Evolutionary conservation across 2,797 vertebrate genomes (phyloP).

Genomic region (Toxotes lorentzi): DNA sequence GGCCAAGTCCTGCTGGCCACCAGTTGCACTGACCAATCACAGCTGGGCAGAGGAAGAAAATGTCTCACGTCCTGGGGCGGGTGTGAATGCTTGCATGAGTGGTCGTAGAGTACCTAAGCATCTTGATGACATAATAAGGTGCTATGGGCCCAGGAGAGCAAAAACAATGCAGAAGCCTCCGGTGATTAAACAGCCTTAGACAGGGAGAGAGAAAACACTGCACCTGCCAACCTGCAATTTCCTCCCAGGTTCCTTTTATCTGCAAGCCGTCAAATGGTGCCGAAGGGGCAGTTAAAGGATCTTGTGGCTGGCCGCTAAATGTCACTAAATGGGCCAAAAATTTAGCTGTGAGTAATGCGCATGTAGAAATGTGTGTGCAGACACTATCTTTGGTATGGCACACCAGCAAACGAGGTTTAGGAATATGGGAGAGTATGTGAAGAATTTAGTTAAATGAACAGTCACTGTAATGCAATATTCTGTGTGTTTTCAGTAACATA

Average conservation of each 20-base stretch:
- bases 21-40: constrained; percentile 41
- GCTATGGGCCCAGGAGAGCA: constrained; percentile 17
- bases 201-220: constrained; percentile 64
- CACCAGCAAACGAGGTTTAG: not conserved
- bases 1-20: constrained; percentile 13
- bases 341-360: constrained; percentile 19
- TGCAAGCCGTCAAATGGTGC: constrained; percentile 78
- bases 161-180: constrained; percentile 42
- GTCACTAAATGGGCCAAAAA: constrained; percentile 43
- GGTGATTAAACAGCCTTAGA: constrained; percentile 46
- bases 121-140: constrained; percentile 46
- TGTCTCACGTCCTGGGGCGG: constrained; percentile 1
- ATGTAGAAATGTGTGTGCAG: constrained; percentile 5
- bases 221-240: constrained; percentile 79
- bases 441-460: not conserved
- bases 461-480: not conserved
- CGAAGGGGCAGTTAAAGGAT: constrained; percentile 59
- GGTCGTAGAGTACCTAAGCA: constrained; percentile 26
- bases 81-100: constrained; percentile 31
- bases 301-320: constrained; percentile 14
- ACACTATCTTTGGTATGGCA: not conserved
- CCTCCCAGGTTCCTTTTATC: constrained; percentile 84
- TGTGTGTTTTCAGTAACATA: not conserved
- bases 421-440: not conserved
- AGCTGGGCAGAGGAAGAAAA: constrained; percentile 25